Evolutionary conservation across 1,140 invertebrate species (phyloP).

Genomic region (Episyrphus balteatus): DNA sequence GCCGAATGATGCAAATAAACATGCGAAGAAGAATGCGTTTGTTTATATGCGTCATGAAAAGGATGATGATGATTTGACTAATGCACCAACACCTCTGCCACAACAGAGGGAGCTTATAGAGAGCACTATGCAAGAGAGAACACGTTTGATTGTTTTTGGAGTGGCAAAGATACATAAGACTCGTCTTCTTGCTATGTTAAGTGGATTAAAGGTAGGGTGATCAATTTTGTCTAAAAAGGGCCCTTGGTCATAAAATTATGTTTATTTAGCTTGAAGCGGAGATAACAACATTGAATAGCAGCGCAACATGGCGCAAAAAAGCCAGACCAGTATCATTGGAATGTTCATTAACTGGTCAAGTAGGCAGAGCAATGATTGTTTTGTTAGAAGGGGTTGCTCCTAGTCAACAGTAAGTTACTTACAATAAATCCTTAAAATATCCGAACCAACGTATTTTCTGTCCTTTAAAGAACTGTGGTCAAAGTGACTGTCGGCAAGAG

Average conservation of each 20-base stretch:
- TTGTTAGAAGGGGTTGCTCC: slow-evolving; percentile 80
- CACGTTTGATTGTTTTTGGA: slow-evolving; percentile 53
- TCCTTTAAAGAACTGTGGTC: slow-evolving; percentile 70
- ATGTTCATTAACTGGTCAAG: slow-evolving; percentile 79
- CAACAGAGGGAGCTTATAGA: slow-evolving; percentile 32
- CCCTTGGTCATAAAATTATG: not conserved
- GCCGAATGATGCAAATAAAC: slow-evolving; percentile 1
- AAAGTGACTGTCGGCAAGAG: slow-evolving; percentile 87
- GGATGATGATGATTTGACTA: slow-evolving; percentile 42
- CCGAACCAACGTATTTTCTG: slow-evolving; percentile 1
- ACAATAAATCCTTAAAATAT: slow-evolving; percentile 9
- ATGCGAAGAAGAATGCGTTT: slow-evolving; percentile 5
- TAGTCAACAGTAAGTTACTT: slow-evolving; percentile 63
- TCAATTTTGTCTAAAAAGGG: not conserved
- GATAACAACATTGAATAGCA: slow-evolving; percentile 33
- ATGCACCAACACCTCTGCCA: slow-evolving; percentile 40
- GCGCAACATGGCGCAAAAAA: slow-evolving; percentile 34
- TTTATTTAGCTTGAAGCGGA: slow-evolving; percentile 24
- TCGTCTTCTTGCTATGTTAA: slow-evolving; percentile 76
- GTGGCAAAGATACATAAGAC: slow-evolving; percentile 82
- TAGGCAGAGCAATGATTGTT: slow-evolving; percentile 86
- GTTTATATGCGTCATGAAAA: slow-evolving; percentile 15
- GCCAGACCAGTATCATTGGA: slow-evolving; percentile 51
- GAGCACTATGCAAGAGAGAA: slow-evolving; percentile 22
- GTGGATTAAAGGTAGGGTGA: slow-evolving; percentile 76